phyloP scores from a whole-genome alignment of 1,140 invertebrate species.

The Mizuhopecten yessoensis region DNA sequence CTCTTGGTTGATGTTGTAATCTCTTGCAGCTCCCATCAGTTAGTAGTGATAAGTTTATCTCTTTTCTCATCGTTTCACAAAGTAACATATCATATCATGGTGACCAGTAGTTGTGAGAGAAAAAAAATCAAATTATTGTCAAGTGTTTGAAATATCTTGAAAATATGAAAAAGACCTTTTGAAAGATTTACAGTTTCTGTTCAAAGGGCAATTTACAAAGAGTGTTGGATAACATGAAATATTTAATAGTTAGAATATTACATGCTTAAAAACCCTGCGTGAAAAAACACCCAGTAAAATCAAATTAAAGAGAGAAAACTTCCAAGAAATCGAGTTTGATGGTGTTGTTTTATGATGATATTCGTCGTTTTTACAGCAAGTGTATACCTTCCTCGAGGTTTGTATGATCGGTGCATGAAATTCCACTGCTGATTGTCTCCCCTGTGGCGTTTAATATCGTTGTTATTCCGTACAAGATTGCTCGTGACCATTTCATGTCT shows the following conservation, averaged over 20 bases:
- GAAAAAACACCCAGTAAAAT: not conserved
- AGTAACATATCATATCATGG: too few species aligned
- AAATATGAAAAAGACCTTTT: too few species aligned
- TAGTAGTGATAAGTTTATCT: too few species aligned
- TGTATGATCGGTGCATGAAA: conserved; percentile 62
- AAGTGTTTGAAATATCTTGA: too few species aligned
- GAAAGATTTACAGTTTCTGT: too few species aligned
- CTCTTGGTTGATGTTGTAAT: not conserved
- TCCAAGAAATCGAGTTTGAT: not conserved
- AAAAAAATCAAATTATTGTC: too few species aligned
- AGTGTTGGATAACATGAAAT: too few species aligned
- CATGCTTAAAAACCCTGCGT: too few species aligned
- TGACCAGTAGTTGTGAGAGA: too few species aligned
- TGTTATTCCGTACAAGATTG: not conserved
- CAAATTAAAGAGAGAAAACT: not conserved
- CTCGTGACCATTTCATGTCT: not conserved
- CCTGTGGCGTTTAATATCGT: not conserved
- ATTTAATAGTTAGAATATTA: too few species aligned
- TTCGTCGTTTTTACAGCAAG: conserved; percentile 67
- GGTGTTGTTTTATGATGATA: conserved; percentile 45
- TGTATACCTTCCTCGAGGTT: conserved; percentile 73
- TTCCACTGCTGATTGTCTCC: conserved; percentile 33
- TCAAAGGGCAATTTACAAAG: too few species aligned
- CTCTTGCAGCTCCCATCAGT: not conserved
- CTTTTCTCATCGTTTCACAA: too few species aligned